phyloP scores from a whole-genome alignment of 2,113 vertebrate species.

The Phaethornis superciliosus region DNA sequence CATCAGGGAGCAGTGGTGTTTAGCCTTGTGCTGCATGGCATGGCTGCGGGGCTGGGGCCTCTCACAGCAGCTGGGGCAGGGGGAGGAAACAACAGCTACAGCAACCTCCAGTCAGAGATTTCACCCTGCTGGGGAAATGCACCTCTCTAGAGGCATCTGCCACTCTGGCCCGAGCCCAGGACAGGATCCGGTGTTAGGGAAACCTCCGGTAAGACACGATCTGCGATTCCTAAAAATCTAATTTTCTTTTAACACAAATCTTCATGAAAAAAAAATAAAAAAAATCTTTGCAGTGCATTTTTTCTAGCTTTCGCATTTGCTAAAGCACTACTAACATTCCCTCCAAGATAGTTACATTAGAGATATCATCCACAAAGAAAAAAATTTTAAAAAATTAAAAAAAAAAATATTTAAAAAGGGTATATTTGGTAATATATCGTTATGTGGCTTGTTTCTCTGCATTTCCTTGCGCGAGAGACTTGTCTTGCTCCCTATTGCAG shows the following conservation, averaged over 20 bases:
- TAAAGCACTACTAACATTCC: not conserved
- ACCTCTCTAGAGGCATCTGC: not conserved
- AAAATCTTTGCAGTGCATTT: not conserved
- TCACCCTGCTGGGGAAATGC: not conserved
- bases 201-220: not conserved
- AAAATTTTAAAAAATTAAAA: accelerated
- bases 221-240: not conserved
- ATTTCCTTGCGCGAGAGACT: not conserved
- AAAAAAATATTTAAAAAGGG: accelerated
- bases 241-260: not conserved
- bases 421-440: not conserved
- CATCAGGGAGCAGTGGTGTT: not conserved
- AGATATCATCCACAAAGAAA: not conserved
- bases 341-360: not conserved
- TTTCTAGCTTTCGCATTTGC: not conserved
- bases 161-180: not conserved
- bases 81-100: not conserved
- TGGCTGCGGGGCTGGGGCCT: not conserved
- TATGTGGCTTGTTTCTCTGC: not conserved
- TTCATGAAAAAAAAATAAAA: not conserved
- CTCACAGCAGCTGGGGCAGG: not conserved
- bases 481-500: not conserved
- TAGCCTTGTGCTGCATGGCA: accelerated
- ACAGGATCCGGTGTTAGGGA: not conserved
- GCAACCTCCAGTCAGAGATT: accelerated